phyloP scores from a whole-genome alignment of 1,140 invertebrate genomes.

The Saccostrea glomerata region DNA sequence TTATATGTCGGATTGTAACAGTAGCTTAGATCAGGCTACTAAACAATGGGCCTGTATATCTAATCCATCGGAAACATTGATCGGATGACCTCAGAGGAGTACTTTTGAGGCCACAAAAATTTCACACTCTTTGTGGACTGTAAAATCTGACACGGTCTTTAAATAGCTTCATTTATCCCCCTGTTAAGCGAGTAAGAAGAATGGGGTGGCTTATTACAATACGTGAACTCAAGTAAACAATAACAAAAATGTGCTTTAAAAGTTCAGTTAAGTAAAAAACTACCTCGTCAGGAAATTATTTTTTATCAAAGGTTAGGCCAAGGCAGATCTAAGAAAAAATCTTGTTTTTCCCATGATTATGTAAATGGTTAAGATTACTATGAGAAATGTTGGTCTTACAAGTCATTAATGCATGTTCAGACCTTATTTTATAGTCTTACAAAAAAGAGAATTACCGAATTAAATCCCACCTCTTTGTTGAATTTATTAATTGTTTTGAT shows the following conservation, averaged over 20 bases:
- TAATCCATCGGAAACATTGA: neutral
- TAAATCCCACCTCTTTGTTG: conserved; percentile 10
- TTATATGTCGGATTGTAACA: conserved; percentile 13
- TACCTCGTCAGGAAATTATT: neutral
- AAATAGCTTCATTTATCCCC: neutral
- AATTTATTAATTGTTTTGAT: conserved; percentile 6
- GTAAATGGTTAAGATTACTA: neutral
- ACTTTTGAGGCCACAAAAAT: conserved; percentile 24
- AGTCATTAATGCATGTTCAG: neutral
- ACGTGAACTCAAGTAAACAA: neutral
- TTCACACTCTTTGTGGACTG: conserved; percentile 1
- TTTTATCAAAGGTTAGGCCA: neutral
- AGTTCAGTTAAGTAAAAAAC: neutral
- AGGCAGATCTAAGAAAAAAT: neutral
- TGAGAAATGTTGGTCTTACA: neutral
- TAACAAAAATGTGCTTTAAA: neutral
- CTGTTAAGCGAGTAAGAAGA: neutral
- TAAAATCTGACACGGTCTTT: neutral
- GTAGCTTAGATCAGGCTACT: neutral
- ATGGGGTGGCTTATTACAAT: neutral
- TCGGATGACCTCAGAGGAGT: neutral
- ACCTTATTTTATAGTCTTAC: neutral
- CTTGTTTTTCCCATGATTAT: neutral
- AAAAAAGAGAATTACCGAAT: neutral
- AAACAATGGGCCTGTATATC: neutral